These are phyloP conservation scores for Lycaon pictus DNA, from an alignment of 2,113 vertebrate genomes.

Conservation along the genomic window DNA sequence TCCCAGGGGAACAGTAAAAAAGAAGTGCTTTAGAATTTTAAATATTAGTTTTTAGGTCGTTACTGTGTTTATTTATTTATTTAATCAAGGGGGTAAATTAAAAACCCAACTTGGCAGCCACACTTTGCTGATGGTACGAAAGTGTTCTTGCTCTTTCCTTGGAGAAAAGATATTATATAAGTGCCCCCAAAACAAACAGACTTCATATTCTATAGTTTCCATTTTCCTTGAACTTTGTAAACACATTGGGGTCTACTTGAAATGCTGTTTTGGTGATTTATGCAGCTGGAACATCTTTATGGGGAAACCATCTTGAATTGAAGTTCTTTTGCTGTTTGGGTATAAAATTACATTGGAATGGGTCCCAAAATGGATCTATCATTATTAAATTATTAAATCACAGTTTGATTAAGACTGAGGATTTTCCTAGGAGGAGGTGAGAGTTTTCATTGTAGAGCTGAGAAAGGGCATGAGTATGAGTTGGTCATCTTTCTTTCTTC, in stretches of 20 bases:
- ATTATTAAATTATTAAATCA: background rate
- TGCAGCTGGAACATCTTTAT: background rate
- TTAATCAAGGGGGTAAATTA: constrained; percentile 50
- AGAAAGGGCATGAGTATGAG: background rate
- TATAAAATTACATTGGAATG: background rate
- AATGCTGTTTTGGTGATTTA: background rate
- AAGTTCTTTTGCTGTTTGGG: background rate
- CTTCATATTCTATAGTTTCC: background rate
- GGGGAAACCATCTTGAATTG: background rate
- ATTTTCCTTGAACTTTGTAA: background rate
- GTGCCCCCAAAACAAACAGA: background rate
- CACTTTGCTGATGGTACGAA: background rate
- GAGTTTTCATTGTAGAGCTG: background rate
- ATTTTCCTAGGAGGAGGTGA: background rate
- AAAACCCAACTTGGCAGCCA: constrained; percentile 5
- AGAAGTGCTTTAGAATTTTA: constrained; percentile 2
- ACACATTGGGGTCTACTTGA: background rate
- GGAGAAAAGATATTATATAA: background rate
- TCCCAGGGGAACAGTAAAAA: constrained; percentile 33
- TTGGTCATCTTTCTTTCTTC: background rate
- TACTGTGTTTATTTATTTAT: constrained; percentile 46
- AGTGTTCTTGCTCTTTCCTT: background rate
- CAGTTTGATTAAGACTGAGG: background rate
- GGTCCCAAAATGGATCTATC: background rate
- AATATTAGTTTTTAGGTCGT: constrained; percentile 38